Evolutionary conservation across 53 echinoderm and acorn worm genomes (phyloP), one percentile per base, ranked within the genome.

Genomic region (Zoroaster sp.): DNA sequence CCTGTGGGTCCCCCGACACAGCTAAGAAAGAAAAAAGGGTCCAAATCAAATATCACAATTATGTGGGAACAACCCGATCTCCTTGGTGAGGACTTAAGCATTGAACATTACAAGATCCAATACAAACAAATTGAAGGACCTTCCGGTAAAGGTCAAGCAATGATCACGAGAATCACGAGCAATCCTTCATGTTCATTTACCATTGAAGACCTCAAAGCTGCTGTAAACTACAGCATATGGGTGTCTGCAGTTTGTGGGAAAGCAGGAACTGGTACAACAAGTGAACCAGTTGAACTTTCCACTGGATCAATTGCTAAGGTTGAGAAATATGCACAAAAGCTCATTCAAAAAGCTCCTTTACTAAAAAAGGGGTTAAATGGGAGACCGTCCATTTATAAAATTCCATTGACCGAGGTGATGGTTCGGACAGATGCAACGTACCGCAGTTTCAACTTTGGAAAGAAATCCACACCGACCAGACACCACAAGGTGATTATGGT

Each of bases 401-500:
- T 87, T 87, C 73, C 71, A 14, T 15, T 87, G 36, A 42, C 25
- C 21, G 5, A 35, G 36, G 47, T 53, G 18, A n/a, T n/a, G n/a
- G n/a, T n/a, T n/a, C 32, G 20, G 28, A 18, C 78, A 1, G 38
- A 38, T 25, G 80, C 41, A 66, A 93, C 20, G 36, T 79, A 69
- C 53, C 70, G 11, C 7, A 89, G 69, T 41, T 89, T 69, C 69
- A 44, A 25, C 49, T 89, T 89, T 59, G 89, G 89, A n/a, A 41
- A 66, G 39, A 49, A 18, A 39, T 33, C 33, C 18, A 75, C 31
- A 8, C n/a, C 28, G 18, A 47, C 7, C n/a, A 47, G 47, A 18
- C 18, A 18, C 21, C 63, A 90, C 68, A 88, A 90, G 25, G 74
- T 93, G 42, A 88, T 90, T 7, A 88, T 94, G 92, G 80, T 92